Conservation (phyloP, 2,888 invertebrate genomes). For the Ophonus ardosiacus region DNA sequence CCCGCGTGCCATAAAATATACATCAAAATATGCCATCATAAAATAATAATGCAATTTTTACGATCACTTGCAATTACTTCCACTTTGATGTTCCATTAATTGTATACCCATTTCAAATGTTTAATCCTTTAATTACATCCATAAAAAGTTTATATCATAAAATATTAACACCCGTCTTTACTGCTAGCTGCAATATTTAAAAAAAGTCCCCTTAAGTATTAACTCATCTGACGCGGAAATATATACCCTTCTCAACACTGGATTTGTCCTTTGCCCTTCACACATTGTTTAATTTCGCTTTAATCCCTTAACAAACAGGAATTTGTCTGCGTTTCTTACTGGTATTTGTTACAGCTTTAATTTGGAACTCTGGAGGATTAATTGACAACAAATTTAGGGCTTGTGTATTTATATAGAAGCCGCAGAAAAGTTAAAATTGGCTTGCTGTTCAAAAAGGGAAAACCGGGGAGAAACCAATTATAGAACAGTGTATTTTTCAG, state of each 20-base stretch:
- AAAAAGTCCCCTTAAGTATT: not conserved
- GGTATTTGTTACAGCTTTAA: slow-evolving; percentile 21
- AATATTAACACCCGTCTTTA: slow-evolving; percentile 15
- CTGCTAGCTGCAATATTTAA: slow-evolving; percentile 2
- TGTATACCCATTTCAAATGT: not conserved
- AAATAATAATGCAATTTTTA: not conserved
- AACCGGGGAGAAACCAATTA: not conserved
- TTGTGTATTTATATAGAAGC: not conserved
- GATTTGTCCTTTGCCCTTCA: slow-evolving; percentile 12
- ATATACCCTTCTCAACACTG: not conserved
- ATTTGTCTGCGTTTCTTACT: not conserved
- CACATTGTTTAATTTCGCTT: slow-evolving; percentile 28
- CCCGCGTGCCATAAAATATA: too few relatives aligned
- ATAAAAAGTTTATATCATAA: not conserved
- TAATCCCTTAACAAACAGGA: slow-evolving; percentile 9
- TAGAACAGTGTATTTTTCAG: not conserved
- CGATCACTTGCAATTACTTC: not conserved
- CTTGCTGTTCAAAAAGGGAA: not conserved
- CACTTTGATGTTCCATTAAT: not conserved
- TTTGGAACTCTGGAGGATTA: slow-evolving; percentile 10
- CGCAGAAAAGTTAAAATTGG: not conserved
- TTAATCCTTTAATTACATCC: not conserved
- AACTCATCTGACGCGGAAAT: not conserved
- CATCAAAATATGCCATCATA: not conserved
- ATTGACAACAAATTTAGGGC: slow-evolving; percentile 17